Evolutionary conservation across 2,888 invertebrate genomes (phyloP).

Genomic region (Nemotelus pantherinus): DNA sequence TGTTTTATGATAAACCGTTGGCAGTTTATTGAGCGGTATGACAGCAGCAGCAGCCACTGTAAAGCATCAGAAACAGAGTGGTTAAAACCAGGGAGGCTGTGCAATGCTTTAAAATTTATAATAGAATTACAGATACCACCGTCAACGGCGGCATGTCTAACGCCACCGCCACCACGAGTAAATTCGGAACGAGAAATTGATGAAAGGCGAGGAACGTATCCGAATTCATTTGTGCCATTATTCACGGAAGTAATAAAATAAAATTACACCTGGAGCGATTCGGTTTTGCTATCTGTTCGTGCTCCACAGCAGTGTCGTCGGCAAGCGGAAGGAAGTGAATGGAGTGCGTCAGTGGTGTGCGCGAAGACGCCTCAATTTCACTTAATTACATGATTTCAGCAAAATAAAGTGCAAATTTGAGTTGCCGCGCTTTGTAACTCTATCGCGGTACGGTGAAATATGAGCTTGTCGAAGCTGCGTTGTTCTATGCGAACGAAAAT

Average conservation of each 20-base stretch:
- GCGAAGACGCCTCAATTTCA: neutral
- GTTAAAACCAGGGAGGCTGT: neutral
- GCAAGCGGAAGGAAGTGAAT: neutral
- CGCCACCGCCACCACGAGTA: neutral
- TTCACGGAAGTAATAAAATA: constrained; percentile 34
- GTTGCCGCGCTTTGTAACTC: neutral
- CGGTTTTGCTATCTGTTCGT: neutral
- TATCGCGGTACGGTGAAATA: too few relatives aligned
- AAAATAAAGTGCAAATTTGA: neutral
- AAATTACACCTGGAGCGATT: constrained; percentile 42
- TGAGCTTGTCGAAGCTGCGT: too few relatives aligned
- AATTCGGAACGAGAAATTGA: constrained; percentile 20
- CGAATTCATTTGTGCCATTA: constrained; percentile 41
- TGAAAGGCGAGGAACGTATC: constrained; percentile 8
- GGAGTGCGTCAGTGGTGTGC: neutral
- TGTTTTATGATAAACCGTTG: constrained; percentile 34
- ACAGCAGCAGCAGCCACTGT: neutral
- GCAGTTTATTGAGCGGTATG: neutral
- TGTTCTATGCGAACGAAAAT: too few relatives aligned
- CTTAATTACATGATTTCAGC: constrained; percentile 13
- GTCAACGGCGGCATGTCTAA: constrained; percentile 5
- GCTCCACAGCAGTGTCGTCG: neutral
- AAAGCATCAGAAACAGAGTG: neutral
- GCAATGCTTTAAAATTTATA: constrained; percentile 24
- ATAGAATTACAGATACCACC: constrained; percentile 33